Evolutionary conservation across 37 sponge, comb jelly and placozoan species (phyloP).

Genomic region (Bolinopsis microptera): DNA sequence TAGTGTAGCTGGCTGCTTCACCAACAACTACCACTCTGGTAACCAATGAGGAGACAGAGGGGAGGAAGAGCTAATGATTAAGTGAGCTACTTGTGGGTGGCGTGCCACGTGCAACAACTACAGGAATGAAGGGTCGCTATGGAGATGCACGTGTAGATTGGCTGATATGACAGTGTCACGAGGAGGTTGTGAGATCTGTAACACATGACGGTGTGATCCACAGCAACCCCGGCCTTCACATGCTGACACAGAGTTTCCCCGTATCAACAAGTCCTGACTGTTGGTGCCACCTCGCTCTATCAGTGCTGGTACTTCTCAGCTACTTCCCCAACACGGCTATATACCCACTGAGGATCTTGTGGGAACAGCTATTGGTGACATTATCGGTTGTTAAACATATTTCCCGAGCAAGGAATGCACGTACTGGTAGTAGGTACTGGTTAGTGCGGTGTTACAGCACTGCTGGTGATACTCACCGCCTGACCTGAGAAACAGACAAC

Average conservation of each 20-base stretch:
- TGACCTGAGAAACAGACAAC: not conserved
- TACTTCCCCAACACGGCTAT: not conserved
- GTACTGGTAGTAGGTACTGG: too few relatives aligned
- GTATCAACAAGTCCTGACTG: not conserved
- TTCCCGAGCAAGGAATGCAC: not conserved
- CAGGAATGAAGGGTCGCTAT: not conserved
- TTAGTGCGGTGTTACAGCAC: too few relatives aligned
- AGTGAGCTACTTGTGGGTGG: not conserved
- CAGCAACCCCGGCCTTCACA: not conserved
- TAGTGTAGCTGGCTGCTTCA: not conserved
- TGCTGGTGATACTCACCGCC: not conserved
- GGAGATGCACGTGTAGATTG: not conserved
- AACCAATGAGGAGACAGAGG: not conserved
- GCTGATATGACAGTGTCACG: not conserved
- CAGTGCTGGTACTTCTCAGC: not conserved
- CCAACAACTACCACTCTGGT: not conserved
- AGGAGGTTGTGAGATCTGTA: not conserved
- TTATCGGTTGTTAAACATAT: not conserved
- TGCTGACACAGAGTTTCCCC: not conserved
- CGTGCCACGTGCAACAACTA: not conserved
- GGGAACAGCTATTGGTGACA: not conserved
- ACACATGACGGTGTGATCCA: not conserved
- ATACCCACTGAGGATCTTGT: not conserved
- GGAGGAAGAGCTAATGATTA: not conserved
- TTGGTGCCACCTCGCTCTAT: not conserved